Evolutionary conservation across 2,797 vertebrate genomes (phyloP), one percentile per base, ranked within the genome.

Genomic region (Sciurus vulgaris): DNA sequence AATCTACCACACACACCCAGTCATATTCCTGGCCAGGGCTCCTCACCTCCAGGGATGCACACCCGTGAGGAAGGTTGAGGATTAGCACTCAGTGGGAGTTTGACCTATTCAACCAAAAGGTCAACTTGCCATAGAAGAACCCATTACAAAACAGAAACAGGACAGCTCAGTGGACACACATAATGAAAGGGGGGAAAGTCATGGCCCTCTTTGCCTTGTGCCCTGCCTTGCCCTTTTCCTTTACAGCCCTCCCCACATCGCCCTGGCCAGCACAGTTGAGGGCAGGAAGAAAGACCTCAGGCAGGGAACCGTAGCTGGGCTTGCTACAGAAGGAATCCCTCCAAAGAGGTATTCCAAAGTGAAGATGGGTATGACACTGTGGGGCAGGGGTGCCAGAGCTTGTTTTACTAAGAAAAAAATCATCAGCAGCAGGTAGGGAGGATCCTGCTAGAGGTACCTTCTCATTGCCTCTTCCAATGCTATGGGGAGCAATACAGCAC

Each of bases 61-160:
- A 77, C 41, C 65, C 9, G 0, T 74, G 76, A 87, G 85, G 77
- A 95, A 88, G 94, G 70, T 87, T 67, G 74, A 96, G 97, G 96
- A 95, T 92, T 82, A 90, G 79, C 14, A 4, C 97, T 96, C 97
- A 73, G 92, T 86, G 94, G 93, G 96, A 93, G 88, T 91, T 91
- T 97, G 97, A 98, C 97, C 97, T 98, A 98, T 97, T 98, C 97
- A 97, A 95, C 96, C 87, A 59, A 98, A 98, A 98, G 97, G 97
- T 98, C 97, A 97, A 95, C 96, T 97, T 97, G 96, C 97, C 96
- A 98, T 61, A 35, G 96, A 97, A 97, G 97, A 96, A 93, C 87
- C 95, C 95, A 93, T 98, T 93, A 97, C 93, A 93, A 89, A 92
- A 93, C 56, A 84, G 94, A 97, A 97, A 79, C 74, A 95, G 95